Percentiles rank a stretch among this genome's conserved stretches.
These are phyloP conservation scores for Bergia puertoricense DNA, from an alignment of 92 coral and sea anemone genomes.

Conservation along the genomic window DNA sequence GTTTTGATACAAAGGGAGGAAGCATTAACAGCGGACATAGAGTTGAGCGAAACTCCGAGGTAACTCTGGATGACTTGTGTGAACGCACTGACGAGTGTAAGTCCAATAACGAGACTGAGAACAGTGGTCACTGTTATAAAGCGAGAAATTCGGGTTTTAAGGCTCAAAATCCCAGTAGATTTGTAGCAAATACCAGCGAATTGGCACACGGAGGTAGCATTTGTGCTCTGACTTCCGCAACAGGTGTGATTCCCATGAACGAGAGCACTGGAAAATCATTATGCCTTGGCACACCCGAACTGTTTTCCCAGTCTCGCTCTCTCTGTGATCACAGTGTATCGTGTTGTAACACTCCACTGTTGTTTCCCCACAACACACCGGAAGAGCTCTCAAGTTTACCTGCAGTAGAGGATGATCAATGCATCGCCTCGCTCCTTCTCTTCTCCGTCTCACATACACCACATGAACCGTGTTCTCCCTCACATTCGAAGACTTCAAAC, in stretches of 20 bases:
- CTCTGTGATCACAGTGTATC: slow-evolving; percentile 23
- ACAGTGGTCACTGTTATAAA: neutral
- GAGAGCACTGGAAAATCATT: neutral
- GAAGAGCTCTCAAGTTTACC: neutral
- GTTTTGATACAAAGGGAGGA: neutral
- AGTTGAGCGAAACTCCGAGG: neutral
- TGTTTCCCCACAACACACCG: neutral
- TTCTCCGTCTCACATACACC: slow-evolving; percentile 1
- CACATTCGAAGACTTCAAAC: neutral
- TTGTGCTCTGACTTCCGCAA: neutral
- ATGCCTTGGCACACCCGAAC: neutral
- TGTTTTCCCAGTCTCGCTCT: slow-evolving; percentile 21
- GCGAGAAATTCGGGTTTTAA: no score
- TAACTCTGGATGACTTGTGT: neutral
- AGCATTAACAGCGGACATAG: neutral
- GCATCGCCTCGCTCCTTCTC: neutral
- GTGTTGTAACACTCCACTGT: neutral
- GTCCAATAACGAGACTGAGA: neutral
- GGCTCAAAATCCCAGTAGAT: neutral
- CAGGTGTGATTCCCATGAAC: neutral
- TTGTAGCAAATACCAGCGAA: neutral
- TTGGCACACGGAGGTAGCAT: neutral
- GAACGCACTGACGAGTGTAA: neutral
- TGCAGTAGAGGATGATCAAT: neutral
- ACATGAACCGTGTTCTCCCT: slow-evolving; percentile 3